Base-by-base conservation (phyloP, 2,797 vertebrate genomes). In the Artibeus jamaicensis region DNA sequence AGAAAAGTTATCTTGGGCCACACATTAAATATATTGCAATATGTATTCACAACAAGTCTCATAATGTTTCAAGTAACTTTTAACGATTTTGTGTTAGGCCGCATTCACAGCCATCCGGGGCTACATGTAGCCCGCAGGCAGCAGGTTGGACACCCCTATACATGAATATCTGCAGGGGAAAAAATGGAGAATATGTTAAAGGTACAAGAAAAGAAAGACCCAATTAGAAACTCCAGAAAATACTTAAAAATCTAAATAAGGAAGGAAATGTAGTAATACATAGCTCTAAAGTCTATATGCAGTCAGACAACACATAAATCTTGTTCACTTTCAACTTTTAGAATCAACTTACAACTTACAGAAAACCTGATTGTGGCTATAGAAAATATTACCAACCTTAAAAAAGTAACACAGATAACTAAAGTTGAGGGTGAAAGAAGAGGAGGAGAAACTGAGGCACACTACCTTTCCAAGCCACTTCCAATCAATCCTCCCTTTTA, bases 371-470 rank as follows among this genome's bases (percentile, higher is more conserved):
- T 87, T 70, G 44, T n/a, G 16, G 32, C 55, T 70, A 62, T 2
- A 85, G 79, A 85, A 92, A 76, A 71, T 16, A 24, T 53, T 71
- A 78, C 46, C 32, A 78, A 62, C 15, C 19, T 89, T 89, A 70
- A 95, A 95, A 92, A 89, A 55, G 67, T 74, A 93, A 19, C 29
- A 65, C 62, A 86, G 55, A 84, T 71, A 46, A 46, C 37, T 53
- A 84, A 62, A 62, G 73, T n/a, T 78, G 32, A 89, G 55, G 37
- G 24, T 78, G 44, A 85, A 84, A 78, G 34, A 50, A 88, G 21
- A 77, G 32, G 29, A 87, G 68, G 53, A 84, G 32, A 78, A 89
- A 88, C 2, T 50, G 22, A 42, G 68, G 22, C 22, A 4, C 22
- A 83, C 71, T 53, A 46, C 53, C 29, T 83, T 83, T 88, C 34